A percentile compares a stretch with the other conserved stretches of the same genome.
Conservation (phyloP, 2,797 vertebrate species). For the Leuciscus waleckii region DNA sequence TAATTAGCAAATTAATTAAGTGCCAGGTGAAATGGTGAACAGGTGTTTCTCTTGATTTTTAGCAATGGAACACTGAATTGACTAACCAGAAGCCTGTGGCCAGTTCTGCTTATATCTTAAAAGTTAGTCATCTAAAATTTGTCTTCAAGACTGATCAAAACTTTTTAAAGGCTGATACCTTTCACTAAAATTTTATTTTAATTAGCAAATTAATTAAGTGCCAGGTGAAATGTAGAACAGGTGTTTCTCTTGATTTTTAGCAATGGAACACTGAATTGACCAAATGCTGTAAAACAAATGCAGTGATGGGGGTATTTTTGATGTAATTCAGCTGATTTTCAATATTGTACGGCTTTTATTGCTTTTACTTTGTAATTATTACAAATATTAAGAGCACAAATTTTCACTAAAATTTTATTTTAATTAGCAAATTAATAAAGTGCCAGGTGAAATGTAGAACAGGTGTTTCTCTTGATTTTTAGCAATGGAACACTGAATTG, state of each 20-base stretch:
- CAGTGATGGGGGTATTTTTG: slow-evolving; percentile 28
- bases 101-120: too few relatives aligned
- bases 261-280: too few relatives aligned
- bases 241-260: too few relatives aligned
- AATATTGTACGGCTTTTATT: background rate
- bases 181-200: too few relatives aligned
- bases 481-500: background rate
- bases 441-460: background rate
- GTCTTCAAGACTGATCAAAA: too few relatives aligned
- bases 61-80: background rate
- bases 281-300: slow-evolving; percentile 69
- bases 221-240: too few relatives aligned
- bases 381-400: background rate
- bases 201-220: too few relatives aligned
- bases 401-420: background rate
- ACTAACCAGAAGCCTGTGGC: background rate
- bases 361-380: background rate
- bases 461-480: background rate
- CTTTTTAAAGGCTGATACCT: too few relatives aligned
- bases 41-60: background rate
- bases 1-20: background rate
- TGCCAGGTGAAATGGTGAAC: background rate
- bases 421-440: background rate
- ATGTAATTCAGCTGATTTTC: background rate
- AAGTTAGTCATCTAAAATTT: too few relatives aligned